Evolutionary conservation across 35 echinoderm and acorn worm genomes (phyloP), one percentile per base, ranked within the genome.

Genomic region (Diadema setosum): DNA sequence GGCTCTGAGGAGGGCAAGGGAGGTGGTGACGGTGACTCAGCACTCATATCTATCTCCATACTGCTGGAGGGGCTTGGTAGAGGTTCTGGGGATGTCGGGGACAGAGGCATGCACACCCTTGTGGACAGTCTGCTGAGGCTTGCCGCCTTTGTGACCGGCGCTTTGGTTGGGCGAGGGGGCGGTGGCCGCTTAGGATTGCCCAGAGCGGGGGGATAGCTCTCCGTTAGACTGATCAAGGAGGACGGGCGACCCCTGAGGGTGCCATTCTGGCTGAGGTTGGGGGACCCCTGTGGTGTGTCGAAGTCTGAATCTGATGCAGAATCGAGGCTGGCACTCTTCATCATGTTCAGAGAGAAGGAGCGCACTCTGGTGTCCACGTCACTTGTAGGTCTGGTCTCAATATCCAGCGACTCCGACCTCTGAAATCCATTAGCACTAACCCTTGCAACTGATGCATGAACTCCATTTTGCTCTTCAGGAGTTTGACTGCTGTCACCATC

Each of bases 1-100:
- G 90, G 90, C 4, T 40, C 27, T 31, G 94, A 75, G 1, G 35
- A 17, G 6, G 91, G 95, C 40, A 93, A 74, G 45, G 94, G 81
- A 89, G 94, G 90, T 49, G 94, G 90, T 65, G 91, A 52, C 60
- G 86, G 43, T 5, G 74, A 78, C 0, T 58, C 57, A 0, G 29
- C 65, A 23, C 16, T 37, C 9, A 33, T 87, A 45, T 57, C 76
- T 65, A 36, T 65, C 41, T 65, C 91, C 27, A 12, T 46, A 43
- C 41, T 56, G 39, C 64, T 89, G 58, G 26, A 14, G 36, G 42
- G 81, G 40, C 70, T 94, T 65, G 46, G 82, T 56, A 36, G 18
- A 58, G 33, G 88, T 15, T 42, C 49, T 31, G 82, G 64, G 23
- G 87, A 82, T 56, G 24, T 14, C 44, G 81, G 81, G 48, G 81